Percentiles rank a stretch among this genome's conserved stretches.
Evolutionary conservation across 2,113 vertebrate genomes (phyloP).

Genomic region (Seriola aureovittata): DNA sequence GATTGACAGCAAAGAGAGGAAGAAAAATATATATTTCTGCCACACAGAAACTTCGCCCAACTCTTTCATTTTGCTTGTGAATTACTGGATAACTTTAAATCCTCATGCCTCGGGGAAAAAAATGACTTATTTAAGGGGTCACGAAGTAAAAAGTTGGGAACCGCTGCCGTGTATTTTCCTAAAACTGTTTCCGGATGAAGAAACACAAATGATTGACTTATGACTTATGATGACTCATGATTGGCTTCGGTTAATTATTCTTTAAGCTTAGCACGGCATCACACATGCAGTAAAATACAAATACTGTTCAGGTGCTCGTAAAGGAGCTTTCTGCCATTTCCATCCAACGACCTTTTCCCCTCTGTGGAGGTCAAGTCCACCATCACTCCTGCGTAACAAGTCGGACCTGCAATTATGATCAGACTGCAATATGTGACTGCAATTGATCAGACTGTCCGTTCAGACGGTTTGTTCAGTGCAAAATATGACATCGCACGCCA

Average conservation of each 20-base stretch:
- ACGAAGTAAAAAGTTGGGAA: too few relatives aligned
- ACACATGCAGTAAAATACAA: background rate
- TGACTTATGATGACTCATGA: too few relatives aligned
- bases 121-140: too few relatives aligned
- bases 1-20: background rate
- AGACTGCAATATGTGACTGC: background rate
- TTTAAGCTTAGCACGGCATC: too few relatives aligned
- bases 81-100: background rate
- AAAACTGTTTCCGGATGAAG: too few relatives aligned
- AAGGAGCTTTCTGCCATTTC: background rate
- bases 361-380: constrained; percentile 20
- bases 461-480: constrained; percentile 14
- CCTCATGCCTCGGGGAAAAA: background rate
- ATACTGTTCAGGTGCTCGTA: background rate
- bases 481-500: constrained; percentile 7
- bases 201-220: too few relatives aligned
- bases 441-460: constrained; percentile 31
- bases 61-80: background rate
- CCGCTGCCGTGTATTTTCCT: too few relatives aligned
- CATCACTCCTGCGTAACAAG: constrained; percentile 17
- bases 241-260: too few relatives aligned
- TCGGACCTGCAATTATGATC: constrained; percentile 10
- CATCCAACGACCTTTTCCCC: background rate
- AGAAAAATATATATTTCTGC: background rate
- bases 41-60: background rate